These are phyloP conservation scores for Gryon sp. DNA, from an alignment of 1,140 invertebrate genomes.

Conservation along the genomic window DNA sequence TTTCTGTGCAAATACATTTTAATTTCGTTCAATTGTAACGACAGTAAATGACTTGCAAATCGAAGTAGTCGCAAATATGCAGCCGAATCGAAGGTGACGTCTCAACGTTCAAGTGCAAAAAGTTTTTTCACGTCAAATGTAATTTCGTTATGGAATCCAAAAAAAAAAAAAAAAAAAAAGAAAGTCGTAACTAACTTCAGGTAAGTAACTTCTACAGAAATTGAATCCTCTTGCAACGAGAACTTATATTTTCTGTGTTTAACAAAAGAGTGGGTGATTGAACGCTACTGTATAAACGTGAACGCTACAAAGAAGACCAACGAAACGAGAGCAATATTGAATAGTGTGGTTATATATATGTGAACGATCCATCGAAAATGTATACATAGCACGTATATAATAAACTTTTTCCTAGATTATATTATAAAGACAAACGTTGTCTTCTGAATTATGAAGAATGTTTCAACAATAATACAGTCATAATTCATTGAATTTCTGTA, in stretches of 20 bases:
- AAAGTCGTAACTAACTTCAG: slow-evolving; percentile 51
- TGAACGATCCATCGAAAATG: slow-evolving; percentile 40
- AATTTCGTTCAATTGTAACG: slow-evolving; percentile 29
- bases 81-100: slow-evolving; percentile 25
- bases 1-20: slow-evolving; percentile 37
- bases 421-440: slow-evolving; percentile 1
- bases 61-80: slow-evolving; percentile 20
- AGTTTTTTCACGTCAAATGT: slow-evolving; percentile 32
- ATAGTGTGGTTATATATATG: slow-evolving; percentile 40
- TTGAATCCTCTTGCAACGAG: slow-evolving; percentile 42
- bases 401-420: background rate
- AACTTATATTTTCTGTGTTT: slow-evolving; percentile 44
- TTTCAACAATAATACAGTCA: slow-evolving; percentile 4
- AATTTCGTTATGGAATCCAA: slow-evolving; percentile 50
- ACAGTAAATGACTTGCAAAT: slow-evolving; percentile 35
- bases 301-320: slow-evolving; percentile 14
- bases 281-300: slow-evolving; percentile 24
- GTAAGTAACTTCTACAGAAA: slow-evolving; percentile 50
- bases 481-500: background rate
- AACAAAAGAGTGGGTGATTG: slow-evolving; percentile 27
- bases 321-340: slow-evolving; percentile 41
- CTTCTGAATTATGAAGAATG: slow-evolving; percentile 16
- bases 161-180: slow-evolving; percentile 48
- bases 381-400: slow-evolving; percentile 10
- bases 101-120: slow-evolving; percentile 32